These are phyloP conservation scores for Nyctereutes procyonoides DNA, from an alignment of 2,113 vertebrate species.

Conservation along the genomic window DNA sequence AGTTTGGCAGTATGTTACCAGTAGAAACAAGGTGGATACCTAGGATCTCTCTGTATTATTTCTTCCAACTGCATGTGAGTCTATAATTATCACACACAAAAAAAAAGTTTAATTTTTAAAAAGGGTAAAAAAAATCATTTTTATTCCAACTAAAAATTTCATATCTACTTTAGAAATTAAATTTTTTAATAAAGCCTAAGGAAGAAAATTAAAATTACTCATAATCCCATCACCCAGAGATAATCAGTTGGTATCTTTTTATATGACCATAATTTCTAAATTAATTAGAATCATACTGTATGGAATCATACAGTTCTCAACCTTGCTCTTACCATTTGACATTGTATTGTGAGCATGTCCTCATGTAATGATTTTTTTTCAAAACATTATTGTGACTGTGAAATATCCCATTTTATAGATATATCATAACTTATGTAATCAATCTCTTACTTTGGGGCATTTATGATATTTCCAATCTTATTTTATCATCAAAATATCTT, in stretches of 20 bases:
- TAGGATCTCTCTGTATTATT: neutral
- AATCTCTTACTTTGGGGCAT: neutral
- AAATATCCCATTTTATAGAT: neutral
- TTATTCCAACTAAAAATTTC: conserved; percentile 11
- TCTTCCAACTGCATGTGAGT: conserved; percentile 4
- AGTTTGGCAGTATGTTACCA: neutral
- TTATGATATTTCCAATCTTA: neutral
- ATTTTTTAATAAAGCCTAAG: neutral
- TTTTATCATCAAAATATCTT: neutral
- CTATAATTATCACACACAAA: conserved; percentile 31
- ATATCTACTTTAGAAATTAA: neutral
- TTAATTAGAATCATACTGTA: neutral
- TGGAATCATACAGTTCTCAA: neutral
- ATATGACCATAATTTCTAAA: neutral
- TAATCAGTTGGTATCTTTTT: neutral
- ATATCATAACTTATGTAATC: neutral
- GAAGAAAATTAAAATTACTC: neutral
- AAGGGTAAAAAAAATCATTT: neutral
- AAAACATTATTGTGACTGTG: neutral
- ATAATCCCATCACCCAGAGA: neutral
- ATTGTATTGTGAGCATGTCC: neutral
- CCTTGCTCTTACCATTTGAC: neutral
- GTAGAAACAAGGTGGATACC: neutral
- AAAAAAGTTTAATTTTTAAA: neutral
- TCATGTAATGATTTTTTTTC: neutral